Evolutionary conservation across 92 coral and sea anemone genomes (phyloP).

Genomic region (Meandrina meandrites): DNA sequence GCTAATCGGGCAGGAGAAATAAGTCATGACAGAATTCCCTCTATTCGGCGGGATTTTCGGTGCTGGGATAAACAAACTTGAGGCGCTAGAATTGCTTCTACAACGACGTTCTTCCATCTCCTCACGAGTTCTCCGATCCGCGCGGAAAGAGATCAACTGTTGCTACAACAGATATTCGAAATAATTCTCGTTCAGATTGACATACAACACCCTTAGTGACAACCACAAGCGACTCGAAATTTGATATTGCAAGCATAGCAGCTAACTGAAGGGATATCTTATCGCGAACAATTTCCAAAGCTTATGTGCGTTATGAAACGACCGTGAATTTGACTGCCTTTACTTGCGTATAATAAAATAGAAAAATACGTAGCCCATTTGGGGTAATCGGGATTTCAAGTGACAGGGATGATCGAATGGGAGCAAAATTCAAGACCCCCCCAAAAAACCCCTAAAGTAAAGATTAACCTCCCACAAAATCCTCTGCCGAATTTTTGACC

Average conservation of each 20-base stretch:
- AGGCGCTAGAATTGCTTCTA: conserved; percentile 66
- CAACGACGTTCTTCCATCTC: conserved; percentile 52
- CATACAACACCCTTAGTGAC: conserved; percentile 1
- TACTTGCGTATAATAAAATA: no score
- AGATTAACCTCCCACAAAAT: no score
- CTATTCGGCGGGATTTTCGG: conserved; percentile 60
- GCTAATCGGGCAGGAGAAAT: conserved; percentile 74
- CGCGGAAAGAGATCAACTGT: no score
- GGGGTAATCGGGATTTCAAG: no score
- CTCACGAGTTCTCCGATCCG: background rate
- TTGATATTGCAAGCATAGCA: background rate
- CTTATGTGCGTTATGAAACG: no score
- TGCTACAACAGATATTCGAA: background rate
- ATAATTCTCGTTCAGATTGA: background rate
- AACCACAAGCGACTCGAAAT: background rate
- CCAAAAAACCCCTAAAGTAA: no score
- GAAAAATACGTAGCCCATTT: no score
- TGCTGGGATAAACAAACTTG: conserved; percentile 72
- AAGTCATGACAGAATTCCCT: conserved; percentile 73
- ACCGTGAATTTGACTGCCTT: no score
- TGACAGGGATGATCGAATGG: no score
- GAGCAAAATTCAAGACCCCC: no score
- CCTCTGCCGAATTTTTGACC: no score
- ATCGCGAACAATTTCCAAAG: background rate
- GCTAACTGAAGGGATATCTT: background rate